Evolutionary conservation across 2,888 invertebrate species (phyloP).

Genomic region (Antheraea yamamai): DNA sequence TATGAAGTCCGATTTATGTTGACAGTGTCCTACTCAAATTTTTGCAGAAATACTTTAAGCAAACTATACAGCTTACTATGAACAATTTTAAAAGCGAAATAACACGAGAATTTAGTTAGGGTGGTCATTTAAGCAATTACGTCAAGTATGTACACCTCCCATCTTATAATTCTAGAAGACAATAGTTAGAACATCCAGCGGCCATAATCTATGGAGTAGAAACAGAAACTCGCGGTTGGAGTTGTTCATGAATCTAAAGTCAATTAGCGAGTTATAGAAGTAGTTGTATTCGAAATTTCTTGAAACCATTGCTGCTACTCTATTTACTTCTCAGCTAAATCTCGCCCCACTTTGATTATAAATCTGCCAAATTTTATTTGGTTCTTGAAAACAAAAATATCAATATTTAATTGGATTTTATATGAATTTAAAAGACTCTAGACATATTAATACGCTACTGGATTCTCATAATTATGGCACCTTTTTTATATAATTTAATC

Average conservation of each 20-base stretch:
- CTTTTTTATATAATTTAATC: not conserved
- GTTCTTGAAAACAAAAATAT: not conserved
- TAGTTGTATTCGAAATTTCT: not conserved
- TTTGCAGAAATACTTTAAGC: not conserved
- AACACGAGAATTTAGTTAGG: not conserved
- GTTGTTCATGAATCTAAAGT: not conserved
- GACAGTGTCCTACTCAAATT: not conserved
- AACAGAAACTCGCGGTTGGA: not conserved
- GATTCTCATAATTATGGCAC: not conserved
- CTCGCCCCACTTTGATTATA: not conserved
- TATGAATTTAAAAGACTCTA: not conserved
- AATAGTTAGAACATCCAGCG: not conserved
- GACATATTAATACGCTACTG: not conserved
- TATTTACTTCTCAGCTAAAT: not conserved
- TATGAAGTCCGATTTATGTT: not conserved
- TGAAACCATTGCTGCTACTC: not conserved
- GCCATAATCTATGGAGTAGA: not conserved
- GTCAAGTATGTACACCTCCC: not conserved
- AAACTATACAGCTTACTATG: not conserved
- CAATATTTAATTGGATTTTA: not conserved
- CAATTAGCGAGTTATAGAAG: not conserved
- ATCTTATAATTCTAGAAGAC: not conserved
- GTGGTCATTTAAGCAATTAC: not conserved
- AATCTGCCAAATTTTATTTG: not conserved
- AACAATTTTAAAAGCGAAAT: not conserved